A percentile compares a stretch with the other conserved stretches of the same genome.
phyloP scores from a whole-genome alignment of 2,113 vertebrate genomes.

The Catagonus wagneri region DNA sequence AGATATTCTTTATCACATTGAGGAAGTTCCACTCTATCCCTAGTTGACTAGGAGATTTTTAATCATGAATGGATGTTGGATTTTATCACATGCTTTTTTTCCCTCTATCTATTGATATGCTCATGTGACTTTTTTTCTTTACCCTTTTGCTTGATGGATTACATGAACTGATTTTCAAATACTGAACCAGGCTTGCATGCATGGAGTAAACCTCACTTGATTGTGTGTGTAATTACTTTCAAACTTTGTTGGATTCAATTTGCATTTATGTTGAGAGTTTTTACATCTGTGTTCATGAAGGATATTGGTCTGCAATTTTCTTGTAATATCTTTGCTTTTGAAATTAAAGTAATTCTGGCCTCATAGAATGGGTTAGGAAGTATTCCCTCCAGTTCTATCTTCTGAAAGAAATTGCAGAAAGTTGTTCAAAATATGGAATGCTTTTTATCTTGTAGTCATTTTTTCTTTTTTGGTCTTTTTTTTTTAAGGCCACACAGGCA shows the following conservation, averaged over 20 bases:
- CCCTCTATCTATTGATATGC: not conserved
- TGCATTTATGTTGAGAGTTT: not conserved
- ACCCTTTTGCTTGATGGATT: not conserved
- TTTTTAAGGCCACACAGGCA: too few relatives aligned
- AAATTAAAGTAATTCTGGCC: not conserved
- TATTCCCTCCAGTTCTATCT: not conserved
- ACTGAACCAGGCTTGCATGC: not conserved
- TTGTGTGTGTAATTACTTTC: not conserved
- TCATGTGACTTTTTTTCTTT: not conserved
- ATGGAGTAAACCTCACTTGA: not conserved
- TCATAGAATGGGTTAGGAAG: not conserved
- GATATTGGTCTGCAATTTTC: not conserved
- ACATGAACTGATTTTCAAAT: not conserved
- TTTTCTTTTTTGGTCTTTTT: not conserved
- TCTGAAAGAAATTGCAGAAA: not conserved
- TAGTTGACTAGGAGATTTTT: not conserved
- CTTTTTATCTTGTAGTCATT: slow-evolving; percentile 52
- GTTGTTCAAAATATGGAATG: not conserved
- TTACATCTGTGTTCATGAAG: not conserved
- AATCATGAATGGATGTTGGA: not conserved
- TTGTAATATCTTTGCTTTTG: not conserved
- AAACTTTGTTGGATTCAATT: not conserved
- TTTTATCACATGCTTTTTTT: slow-evolving; percentile 17
- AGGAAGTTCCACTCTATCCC: not conserved
- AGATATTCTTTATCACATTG: not conserved